Base-by-base conservation (phyloP, 2,888 invertebrate genomes). In the Mimumesa dahlbomi region DNA sequence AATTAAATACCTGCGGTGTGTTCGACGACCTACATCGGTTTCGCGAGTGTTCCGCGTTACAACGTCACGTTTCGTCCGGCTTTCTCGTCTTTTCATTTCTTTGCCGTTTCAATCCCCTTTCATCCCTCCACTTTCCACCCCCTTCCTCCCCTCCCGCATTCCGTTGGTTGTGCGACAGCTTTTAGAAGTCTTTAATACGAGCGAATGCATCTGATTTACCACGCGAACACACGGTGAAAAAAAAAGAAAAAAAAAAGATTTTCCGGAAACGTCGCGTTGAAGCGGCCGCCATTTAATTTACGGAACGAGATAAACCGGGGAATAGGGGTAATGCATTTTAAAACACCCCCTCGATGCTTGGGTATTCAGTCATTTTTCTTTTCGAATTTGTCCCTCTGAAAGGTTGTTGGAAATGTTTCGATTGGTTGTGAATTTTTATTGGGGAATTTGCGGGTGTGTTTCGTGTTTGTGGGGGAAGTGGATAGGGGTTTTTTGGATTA, bases 151-250 rank as follows among this genome's bases (percentile, higher is more conserved):
- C 25, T 2, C 16, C 6, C 7, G 25, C 31, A 40, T 31, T 45
- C 29, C 48, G 19, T 29, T 19, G 43, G n/a, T n/a, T 29, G 16
- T 34, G 49, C 13, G 22, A 29, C 38, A 45, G 65, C 61, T 58
- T 61, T 53, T 53, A 61, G 59, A 31, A 57, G 53, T 21, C 65
- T 62, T 61, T 75, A 69, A 36, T 58, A 68, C 67, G 45, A 29
- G 57, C 45, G 46, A 68, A 57, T 52, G 67, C 67, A 58, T 21
- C 43, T 49, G 50, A 40, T 66, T 52, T 42, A n/a, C 38, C 25
- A 9, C 18, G 14, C 16, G 40, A 52, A 46, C 21, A 42, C 13
- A 31, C 52, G 34, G 5, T 16, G 40, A 7, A 40, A 2, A 40
- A 16, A 16, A 16, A 4, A 16, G 1, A 40, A 13, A 4, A 40